A percentile compares a stretch with the other conserved stretches of the same genome.
Conservation (phyloP, 2,797 vertebrate species). For the Poliocrania exsul region DNA sequence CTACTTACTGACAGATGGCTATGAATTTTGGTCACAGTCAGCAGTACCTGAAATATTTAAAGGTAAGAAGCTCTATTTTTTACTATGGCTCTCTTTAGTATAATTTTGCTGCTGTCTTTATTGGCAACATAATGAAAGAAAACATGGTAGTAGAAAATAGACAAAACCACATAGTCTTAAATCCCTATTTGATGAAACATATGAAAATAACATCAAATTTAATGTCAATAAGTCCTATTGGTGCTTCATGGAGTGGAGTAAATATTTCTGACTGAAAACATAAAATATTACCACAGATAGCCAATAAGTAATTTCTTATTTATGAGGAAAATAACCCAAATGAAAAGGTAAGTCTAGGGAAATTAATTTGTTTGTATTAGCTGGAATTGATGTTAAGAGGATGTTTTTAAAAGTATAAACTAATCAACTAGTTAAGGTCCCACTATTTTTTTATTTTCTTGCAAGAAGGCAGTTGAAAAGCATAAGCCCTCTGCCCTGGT, state of each 20-base stretch:
- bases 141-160: background rate
- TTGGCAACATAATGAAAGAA: background rate
- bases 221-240: background rate
- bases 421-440: background rate
- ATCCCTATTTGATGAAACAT: background rate
- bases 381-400: background rate
- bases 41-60: slow-evolving; percentile 26
- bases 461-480: background rate
- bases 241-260: background rate
- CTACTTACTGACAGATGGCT: slow-evolving; percentile 15
- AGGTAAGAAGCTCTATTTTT: background rate
- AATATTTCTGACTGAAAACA: background rate
- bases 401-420: background rate
- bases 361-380: background rate
- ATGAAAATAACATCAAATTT: background rate
- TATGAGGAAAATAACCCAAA: background rate
- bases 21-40: background rate
- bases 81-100: background rate
- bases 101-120: background rate
- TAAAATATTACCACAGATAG: background rate
- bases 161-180: background rate
- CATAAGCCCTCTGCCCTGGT: background rate
- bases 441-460: background rate
- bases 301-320: background rate
- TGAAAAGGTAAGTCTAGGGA: background rate